These are phyloP conservation scores for Psittacara wagleri DNA, from an alignment of 2,113 vertebrate genomes.

Conservation along the genomic window DNA sequence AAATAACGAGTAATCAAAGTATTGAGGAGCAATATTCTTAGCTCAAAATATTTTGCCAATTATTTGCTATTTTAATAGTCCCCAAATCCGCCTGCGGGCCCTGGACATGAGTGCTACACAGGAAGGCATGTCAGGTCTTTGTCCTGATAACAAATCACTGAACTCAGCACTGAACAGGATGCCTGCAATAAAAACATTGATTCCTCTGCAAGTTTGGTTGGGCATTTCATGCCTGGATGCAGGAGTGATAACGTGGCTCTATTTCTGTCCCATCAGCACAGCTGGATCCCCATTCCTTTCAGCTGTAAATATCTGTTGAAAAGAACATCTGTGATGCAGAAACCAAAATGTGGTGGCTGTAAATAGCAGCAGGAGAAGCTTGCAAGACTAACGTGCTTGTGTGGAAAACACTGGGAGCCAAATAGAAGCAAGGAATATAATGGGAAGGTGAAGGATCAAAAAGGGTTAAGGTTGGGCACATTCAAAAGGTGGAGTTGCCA, in stretches of 20 bases:
- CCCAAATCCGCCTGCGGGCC: neutral
- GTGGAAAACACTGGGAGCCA: neutral
- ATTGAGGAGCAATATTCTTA: neutral
- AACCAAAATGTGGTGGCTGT: neutral
- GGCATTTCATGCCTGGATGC: constrained; percentile 37
- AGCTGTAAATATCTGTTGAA: constrained; percentile 1
- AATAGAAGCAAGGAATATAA: neutral
- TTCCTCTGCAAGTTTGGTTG: neutral
- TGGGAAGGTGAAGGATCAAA: neutral
- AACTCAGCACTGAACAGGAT: neutral
- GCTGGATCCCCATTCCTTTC: neutral
- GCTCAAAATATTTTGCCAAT: neutral
- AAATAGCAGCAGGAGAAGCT: neutral
- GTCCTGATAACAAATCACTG: neutral
- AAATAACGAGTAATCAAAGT: neutral
- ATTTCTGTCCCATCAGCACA: constrained; percentile 33
- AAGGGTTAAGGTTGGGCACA: neutral
- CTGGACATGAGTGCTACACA: neutral
- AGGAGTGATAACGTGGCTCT: neutral
- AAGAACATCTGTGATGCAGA: neutral
- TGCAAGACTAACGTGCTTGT: neutral
- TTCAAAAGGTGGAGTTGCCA: neutral
- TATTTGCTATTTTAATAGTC: neutral
- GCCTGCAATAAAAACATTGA: neutral
- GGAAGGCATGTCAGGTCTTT: neutral